phyloP scores from a whole-genome alignment of 1,140 invertebrate species.

The Drosophila guanche region DNA sequence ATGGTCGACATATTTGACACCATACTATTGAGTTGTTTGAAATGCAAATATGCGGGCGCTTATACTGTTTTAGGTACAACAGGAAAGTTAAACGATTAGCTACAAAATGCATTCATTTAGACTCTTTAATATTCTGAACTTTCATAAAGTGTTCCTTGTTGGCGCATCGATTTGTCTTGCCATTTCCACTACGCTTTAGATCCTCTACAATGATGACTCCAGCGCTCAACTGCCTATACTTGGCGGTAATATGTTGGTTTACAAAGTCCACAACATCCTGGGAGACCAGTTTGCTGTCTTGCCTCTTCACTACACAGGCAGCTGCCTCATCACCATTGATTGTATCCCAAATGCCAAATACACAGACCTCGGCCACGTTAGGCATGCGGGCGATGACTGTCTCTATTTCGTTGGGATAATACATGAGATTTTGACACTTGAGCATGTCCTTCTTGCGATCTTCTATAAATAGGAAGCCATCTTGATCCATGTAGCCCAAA shows the following conservation, averaged over 20 bases:
- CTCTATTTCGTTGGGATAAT: constrained; percentile 71
- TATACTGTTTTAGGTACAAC: too few species aligned
- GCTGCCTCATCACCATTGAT: constrained; percentile 53
- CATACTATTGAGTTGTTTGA: too few species aligned
- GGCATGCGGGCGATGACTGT: constrained; percentile 50
- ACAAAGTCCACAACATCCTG: constrained; percentile 32
- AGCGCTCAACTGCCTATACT: constrained; percentile 28
- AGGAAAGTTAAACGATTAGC: too few species aligned
- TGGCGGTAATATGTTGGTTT: constrained; percentile 7
- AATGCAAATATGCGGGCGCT: too few species aligned
- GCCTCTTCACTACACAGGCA: constrained; percentile 51
- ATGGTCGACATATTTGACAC: too few species aligned
- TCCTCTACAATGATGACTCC: constrained; percentile 26
- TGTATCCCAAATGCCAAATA: constrained; percentile 57
- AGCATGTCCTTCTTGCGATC: constrained; percentile 87
- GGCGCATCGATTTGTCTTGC: constrained; percentile 32
- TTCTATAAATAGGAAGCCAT: constrained; percentile 84
- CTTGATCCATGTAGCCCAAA: constrained; percentile 85
- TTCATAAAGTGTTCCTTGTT: constrained; percentile 19
- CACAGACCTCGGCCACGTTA: constrained; percentile 60
- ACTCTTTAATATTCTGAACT: background rate
- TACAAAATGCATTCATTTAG: too few species aligned
- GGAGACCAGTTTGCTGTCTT: constrained; percentile 1
- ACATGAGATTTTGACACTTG: constrained; percentile 72
- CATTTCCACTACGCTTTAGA: constrained; percentile 19